phyloP scores from a whole-genome alignment of 1,140 invertebrate genomes.

The Zaprionus davidi region DNA sequence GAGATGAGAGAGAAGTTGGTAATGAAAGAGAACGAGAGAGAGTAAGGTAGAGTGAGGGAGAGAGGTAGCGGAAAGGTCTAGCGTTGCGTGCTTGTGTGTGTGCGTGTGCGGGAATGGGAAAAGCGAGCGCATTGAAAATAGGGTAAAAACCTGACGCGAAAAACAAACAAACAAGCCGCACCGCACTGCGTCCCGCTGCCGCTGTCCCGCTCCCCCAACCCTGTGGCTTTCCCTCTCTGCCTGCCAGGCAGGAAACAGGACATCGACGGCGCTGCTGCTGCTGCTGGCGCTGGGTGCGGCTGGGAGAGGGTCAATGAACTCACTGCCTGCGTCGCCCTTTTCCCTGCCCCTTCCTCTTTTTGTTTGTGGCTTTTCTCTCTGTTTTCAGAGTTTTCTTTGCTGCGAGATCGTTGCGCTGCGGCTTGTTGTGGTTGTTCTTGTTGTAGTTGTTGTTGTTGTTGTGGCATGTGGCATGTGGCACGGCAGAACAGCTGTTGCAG shows the following conservation, averaged over 20 bases:
- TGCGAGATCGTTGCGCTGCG: conserved; percentile 15
- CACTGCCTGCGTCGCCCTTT: neutral
- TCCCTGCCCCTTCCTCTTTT: neutral
- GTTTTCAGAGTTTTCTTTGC: conserved; percentile 35
- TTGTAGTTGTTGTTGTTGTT: conserved; percentile 8
- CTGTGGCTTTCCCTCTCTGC: neutral
- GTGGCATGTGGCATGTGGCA: conserved; percentile 11
- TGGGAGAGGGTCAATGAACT: conserved; percentile 60
- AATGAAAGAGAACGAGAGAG: neutral
- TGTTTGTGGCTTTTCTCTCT: conserved; percentile 31
- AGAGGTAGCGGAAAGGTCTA: conserved; percentile 10
- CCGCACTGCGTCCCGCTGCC: conserved; percentile 23
- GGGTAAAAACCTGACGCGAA: conserved; percentile 81
- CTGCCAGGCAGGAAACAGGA: conserved; percentile 30
- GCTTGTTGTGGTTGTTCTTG: conserved; percentile 6
- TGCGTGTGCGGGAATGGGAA: conserved; percentile 46
- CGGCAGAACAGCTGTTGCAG: conserved; percentile 43
- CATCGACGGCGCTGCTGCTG: conserved; percentile 14
- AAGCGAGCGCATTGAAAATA: conserved; percentile 70
- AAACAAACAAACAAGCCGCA: conserved; percentile 70
- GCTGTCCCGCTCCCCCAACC: neutral
- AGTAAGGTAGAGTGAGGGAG: conserved; percentile 2
- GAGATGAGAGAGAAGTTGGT: neutral
- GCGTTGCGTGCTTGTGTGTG: conserved; percentile 3
- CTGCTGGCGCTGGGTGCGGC: neutral